Base-by-base conservation (phyloP, 30 jellyfish, hydroid and myxozoan genomes). In the Hydractinia symbiolongicarpus region DNA sequence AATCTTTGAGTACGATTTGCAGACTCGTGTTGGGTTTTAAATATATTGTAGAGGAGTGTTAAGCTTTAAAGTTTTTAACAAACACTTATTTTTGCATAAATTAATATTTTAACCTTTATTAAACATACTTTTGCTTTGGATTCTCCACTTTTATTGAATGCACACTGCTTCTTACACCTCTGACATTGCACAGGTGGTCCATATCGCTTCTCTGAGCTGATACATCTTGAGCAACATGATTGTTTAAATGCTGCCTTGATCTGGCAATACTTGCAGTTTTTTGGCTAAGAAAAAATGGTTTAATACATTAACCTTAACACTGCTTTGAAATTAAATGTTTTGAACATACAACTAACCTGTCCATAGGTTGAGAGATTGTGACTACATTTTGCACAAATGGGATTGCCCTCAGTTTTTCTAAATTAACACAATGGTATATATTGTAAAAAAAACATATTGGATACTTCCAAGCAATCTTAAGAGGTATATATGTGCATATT, bases 101-200 rank as follows among this genome's bases (percentile, higher is more conserved):
- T 30, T 30, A 30, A 0, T 30, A 0, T 30, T 30, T 30, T 30
- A 30, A 30, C 44, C 44, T 30, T 30, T 30, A 30, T 30, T 30
- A 30, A 30, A 30, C 44, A 2, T 71, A 71, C 80, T 66, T 71
- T 71, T 74, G 84, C 85, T 77, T 84, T 73, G 16, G 95, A 77
- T 66, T 90, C 91, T 20, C 77, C 87, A 17, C 87, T 70, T 71
- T 86, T 90, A 0, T 90, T 80, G 74, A 90, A 90, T 64, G 97
- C 97, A 76, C 95, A 90, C 54, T 90, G 79, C 53, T 79, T 85
- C 58, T 81, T 81, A 67, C 97, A 90, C 66, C 82, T 87, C 57
- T 81, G 88, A 72, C 97, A 90, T 7, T 81, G 89, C 50, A 90
- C 79, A 40, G 97, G 97, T 54, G 88, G 62, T 20, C 97, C 97